Evolutionary conservation across 2,888 invertebrate genomes (phyloP).

Genomic region (Coleophora deauratella): DNA sequence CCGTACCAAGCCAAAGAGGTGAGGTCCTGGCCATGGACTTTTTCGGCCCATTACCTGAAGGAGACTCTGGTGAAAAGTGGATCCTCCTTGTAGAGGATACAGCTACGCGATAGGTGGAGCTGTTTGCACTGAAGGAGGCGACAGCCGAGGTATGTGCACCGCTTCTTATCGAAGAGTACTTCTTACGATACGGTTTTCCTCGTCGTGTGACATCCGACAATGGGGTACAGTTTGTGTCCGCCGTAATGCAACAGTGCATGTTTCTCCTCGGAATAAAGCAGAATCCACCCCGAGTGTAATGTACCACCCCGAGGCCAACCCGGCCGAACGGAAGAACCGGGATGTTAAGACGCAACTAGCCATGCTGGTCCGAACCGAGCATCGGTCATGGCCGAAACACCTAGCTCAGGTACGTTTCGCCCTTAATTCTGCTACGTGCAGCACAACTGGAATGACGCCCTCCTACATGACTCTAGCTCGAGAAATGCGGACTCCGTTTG

Average conservation of each 20-base stretch:
- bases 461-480: background rate
- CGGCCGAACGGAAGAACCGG: background rate
- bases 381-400: background rate
- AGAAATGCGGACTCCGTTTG: background rate
- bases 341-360: background rate
- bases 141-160: too few species aligned
- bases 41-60: too few species aligned
- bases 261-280: background rate
- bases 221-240: constrained; percentile 16
- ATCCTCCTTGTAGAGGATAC: constrained; percentile 16
- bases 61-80: constrained; percentile 10
- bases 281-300: background rate
- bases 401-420: background rate
- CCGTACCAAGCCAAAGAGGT: constrained; percentile 5
- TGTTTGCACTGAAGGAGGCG: constrained; percentile 13
- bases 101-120: constrained; percentile 15
- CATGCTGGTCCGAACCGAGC: background rate
- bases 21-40: constrained; percentile 18
- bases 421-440: background rate
- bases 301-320: too few species aligned
- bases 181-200: constrained; percentile 16
- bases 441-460: background rate
- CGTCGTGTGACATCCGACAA: constrained; percentile 15
- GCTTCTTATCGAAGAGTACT: too few species aligned
- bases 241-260: too few species aligned